A percentile compares a stretch with the other conserved stretches of the same genome.
phyloP scores from a whole-genome alignment of 2,113 vertebrate genomes.

The Leptodactylus fuscus region DNA sequence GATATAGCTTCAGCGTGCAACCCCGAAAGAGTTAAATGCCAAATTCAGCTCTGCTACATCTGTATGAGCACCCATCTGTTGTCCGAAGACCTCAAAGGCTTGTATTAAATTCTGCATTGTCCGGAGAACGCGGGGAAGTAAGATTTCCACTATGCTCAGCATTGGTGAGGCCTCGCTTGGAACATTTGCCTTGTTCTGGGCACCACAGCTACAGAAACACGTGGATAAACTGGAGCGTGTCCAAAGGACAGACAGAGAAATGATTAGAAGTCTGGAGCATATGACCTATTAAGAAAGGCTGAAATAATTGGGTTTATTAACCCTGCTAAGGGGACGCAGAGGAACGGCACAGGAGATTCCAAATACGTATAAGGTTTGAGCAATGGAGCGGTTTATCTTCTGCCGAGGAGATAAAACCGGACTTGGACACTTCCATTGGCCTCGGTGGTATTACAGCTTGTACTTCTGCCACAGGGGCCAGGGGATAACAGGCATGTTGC shows the following conservation, averaged over 20 bases:
- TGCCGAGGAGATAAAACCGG: background rate
- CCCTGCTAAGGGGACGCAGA: slow-evolving; percentile 25
- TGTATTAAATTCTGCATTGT: no score
- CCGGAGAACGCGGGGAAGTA: background rate
- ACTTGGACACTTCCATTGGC: background rate
- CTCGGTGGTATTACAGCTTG: background rate
- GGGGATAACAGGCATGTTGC: background rate
- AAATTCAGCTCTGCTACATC: background rate
- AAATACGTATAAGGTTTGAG: slow-evolving; percentile 35
- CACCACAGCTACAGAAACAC: slow-evolving; percentile 34
- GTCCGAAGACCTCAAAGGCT: background rate
- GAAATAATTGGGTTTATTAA: slow-evolving; percentile 58
- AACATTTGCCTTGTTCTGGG: slow-evolving; percentile 39
- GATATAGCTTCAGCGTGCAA: no score
- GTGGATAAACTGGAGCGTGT: slow-evolving; percentile 47
- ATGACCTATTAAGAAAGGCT: slow-evolving; percentile 57
- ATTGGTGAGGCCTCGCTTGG: slow-evolving; percentile 21
- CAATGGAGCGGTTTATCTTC: background rate
- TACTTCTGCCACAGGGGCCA: background rate
- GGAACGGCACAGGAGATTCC: slow-evolving; percentile 20
- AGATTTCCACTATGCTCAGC: slow-evolving; percentile 31
- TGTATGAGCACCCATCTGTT: background rate
- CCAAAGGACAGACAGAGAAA: slow-evolving; percentile 54
- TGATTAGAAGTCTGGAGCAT: slow-evolving; percentile 55
- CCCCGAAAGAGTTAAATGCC: no score